These are phyloP conservation scores for Arothron firmamentum DNA, from an alignment of 2,113 vertebrate genomes.

Conservation along the genomic window DNA sequence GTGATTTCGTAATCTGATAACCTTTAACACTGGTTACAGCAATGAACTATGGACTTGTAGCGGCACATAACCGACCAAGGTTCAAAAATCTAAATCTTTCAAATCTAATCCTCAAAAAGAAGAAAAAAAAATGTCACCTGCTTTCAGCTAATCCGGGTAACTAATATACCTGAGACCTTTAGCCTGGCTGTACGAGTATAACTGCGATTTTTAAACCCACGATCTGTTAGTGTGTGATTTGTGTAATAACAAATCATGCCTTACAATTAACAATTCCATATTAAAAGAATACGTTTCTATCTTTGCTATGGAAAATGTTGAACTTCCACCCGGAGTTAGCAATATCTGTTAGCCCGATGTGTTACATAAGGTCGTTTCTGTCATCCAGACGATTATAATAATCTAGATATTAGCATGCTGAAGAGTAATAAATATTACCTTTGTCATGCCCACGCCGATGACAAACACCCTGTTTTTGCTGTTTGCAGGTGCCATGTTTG, in stretches of 20 bases:
- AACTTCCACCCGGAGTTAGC: too few species aligned
- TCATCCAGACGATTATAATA: background rate
- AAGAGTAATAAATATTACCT: conserved; percentile 72
- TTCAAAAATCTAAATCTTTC: background rate
- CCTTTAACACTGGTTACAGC: conserved; percentile 30
- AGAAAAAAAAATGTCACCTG: background rate
- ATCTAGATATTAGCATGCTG: too few species aligned
- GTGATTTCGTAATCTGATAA: conserved; percentile 7
- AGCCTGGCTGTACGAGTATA: background rate
- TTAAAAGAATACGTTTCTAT: too few species aligned
- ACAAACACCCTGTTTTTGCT: conserved; percentile 81
- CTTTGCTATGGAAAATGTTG: too few species aligned
- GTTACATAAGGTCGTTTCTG: background rate
- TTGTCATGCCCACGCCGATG: conserved; percentile 96
- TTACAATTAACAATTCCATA: too few species aligned
- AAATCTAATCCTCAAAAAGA: background rate
- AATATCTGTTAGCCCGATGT: too few species aligned
- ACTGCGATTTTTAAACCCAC: background rate
- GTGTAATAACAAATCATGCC: too few species aligned
- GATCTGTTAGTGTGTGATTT: too few species aligned
- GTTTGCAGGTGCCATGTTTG: conserved; percentile 60
- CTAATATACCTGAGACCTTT: too few species aligned
- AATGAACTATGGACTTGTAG: conserved; percentile 42
- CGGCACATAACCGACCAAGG: background rate
- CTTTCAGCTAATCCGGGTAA: conserved; percentile 1